A percentile compares a stretch with the other conserved stretches of the same genome.
These are phyloP conservation scores for Pipa parva DNA, from an alignment of 2,113 vertebrate genomes.

Conservation along the genomic window DNA sequence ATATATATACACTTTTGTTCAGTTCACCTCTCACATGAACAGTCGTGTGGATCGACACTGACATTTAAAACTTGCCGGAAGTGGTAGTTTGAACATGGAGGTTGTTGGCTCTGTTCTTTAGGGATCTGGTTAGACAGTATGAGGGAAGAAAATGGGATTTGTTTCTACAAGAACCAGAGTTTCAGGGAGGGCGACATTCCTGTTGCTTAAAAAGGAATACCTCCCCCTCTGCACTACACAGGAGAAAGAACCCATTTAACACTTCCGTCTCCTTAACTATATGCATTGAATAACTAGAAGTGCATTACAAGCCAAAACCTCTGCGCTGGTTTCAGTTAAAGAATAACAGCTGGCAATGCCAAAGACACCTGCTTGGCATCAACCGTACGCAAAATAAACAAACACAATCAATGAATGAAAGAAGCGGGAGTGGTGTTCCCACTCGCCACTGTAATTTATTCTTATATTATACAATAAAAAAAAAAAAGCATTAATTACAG, in stretches of 20 bases:
- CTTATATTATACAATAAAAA: constrained; percentile 4
- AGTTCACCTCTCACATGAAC: not conserved
- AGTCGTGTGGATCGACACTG: not conserved
- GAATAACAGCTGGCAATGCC: no score
- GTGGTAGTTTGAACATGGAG: no score
- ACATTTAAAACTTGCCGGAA: not conserved
- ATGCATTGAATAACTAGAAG: no score
- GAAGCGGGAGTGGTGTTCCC: not conserved
- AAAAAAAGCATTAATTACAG: constrained; percentile 1
- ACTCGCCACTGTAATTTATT: not conserved
- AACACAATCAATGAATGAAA: not conserved
- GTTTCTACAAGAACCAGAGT: not conserved
- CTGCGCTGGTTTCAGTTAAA: no score
- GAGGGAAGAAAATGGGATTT: not conserved
- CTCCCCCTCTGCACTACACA: no score
- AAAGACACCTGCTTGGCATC: no score
- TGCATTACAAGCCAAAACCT: no score
- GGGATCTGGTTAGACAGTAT: not conserved
- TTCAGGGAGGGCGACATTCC: constrained; percentile 8
- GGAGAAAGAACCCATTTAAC: no score
- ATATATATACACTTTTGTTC: not conserved
- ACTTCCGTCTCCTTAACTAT: no score
- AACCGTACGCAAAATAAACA: not conserved
- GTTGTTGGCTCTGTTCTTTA: not conserved
- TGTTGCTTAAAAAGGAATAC: not conserved